A percentile compares a stretch with the other conserved stretches of the same genome.
phyloP scores from a whole-genome alignment of 2,888 invertebrate species.

The Dolichopus griseipennis region DNA sequence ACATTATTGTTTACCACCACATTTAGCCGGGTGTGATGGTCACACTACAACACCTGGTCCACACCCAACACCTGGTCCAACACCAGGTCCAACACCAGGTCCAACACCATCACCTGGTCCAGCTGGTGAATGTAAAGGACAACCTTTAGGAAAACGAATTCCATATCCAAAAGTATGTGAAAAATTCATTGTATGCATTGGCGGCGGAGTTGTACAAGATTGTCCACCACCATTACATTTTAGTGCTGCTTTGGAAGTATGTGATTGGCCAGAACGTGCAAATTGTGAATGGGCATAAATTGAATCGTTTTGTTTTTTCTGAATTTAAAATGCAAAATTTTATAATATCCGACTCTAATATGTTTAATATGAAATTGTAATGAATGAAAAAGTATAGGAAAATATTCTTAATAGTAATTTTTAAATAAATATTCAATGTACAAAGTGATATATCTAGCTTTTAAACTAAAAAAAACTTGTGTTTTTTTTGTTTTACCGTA shows the following conservation, averaged over 20 bases:
- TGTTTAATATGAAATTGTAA: too few relatives aligned
- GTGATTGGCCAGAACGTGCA: neutral
- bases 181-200: constrained; percentile 30
- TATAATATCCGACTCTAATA: too few relatives aligned
- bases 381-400: too few relatives aligned
- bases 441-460: too few relatives aligned
- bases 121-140: constrained; percentile 18
- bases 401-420: too few relatives aligned
- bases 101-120: neutral
- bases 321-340: too few relatives aligned
- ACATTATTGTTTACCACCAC: neutral
- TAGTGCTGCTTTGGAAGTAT: neutral
- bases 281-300: neutral
- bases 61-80: neutral
- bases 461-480: too few relatives aligned
- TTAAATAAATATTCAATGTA: too few relatives aligned
- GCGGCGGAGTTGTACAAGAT: constrained; percentile 20
- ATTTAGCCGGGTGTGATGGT: neutral
- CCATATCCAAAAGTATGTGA: constrained; percentile 30
- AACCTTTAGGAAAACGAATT: constrained; percentile 21
- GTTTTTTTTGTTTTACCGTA: too few relatives aligned
- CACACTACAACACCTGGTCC: neutral
- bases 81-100: neutral
- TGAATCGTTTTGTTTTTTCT: too few relatives aligned
- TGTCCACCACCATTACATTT: neutral